Percentiles rank a stretch among this genome's conserved stretches.
Conservation (phyloP, 2,113 vertebrate species). For the Microcebus lehilahytsara region DNA sequence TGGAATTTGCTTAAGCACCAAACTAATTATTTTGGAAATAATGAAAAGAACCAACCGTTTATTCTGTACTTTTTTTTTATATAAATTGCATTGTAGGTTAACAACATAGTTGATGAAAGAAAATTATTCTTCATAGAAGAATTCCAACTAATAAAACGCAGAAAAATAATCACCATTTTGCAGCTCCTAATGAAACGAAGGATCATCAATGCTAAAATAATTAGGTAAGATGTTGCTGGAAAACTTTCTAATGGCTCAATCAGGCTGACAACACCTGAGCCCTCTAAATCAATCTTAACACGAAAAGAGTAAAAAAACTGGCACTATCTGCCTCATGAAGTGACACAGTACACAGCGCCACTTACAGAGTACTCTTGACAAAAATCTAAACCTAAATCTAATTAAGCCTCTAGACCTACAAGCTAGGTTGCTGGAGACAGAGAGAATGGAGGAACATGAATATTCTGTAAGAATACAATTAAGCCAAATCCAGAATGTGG, state of each 20-base stretch:
- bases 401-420: not conserved
- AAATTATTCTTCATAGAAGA: conserved; percentile 44
- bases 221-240: not conserved
- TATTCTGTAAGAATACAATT: not conserved
- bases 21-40: conserved; percentile 39
- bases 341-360: not conserved
- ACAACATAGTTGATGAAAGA: conserved; percentile 14
- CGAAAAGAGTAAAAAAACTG: not conserved
- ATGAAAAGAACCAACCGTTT: conserved; percentile 7
- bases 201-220: not conserved
- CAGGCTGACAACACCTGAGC: conserved; percentile 42
- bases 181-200: not conserved
- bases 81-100: not conserved
- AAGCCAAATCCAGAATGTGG: not conserved
- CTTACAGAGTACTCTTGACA: not conserved
- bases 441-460: not conserved
- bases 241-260: conserved; percentile 14
- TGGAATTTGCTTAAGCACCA: not conserved
- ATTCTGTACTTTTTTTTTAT: not conserved
- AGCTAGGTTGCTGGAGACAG: not conserved
- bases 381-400: not conserved
- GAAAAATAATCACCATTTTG: conserved; percentile 36
- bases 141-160: conserved; percentile 42
- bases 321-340: not conserved
- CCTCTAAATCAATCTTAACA: conserved; percentile 41